These are phyloP conservation scores for Cassiopea xamachana DNA, from an alignment of 30 jellyfish, hydroid and myxozoan genomes.

Conservation along the genomic window DNA sequence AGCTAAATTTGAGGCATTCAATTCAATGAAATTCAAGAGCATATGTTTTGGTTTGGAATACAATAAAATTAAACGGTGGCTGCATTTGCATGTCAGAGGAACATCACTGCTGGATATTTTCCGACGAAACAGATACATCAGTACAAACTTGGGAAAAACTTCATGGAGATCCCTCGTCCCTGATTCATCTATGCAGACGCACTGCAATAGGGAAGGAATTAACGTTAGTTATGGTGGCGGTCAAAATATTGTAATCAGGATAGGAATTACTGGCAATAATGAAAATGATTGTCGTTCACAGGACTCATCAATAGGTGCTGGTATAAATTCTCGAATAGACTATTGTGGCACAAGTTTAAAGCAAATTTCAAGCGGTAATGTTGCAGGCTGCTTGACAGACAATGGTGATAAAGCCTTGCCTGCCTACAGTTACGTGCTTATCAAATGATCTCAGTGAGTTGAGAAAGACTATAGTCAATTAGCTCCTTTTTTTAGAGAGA, in stretches of 20 bases:
- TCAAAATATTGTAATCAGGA: background rate
- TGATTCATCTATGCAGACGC: background rate
- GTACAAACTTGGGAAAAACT: background rate
- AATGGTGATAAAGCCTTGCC: background rate
- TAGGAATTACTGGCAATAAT: constrained; percentile 15
- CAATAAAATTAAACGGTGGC: constrained; percentile 7
- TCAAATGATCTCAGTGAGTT: background rate
- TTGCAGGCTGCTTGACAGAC: background rate
- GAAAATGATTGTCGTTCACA: constrained; percentile 4
- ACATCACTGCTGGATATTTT: background rate
- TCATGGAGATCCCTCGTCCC: background rate
- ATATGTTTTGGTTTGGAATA: constrained; percentile 37
- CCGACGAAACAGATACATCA: background rate
- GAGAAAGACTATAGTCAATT: background rate
- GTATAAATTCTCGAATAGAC: background rate
- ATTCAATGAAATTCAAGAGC: constrained; percentile 3
- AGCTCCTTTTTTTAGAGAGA: too few species aligned
- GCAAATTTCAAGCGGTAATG: background rate
- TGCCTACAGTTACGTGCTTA: background rate
- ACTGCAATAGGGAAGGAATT: constrained; percentile 43
- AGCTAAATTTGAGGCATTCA: constrained; percentile 39
- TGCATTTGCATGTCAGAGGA: background rate
- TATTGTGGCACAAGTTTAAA: background rate
- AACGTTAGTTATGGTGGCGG: background rate
- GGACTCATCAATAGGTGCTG: constrained; percentile 14